These are phyloP conservation scores for Lepidurus arcticus DNA, from an alignment of 1,140 invertebrate species.

Conservation along the genomic window DNA sequence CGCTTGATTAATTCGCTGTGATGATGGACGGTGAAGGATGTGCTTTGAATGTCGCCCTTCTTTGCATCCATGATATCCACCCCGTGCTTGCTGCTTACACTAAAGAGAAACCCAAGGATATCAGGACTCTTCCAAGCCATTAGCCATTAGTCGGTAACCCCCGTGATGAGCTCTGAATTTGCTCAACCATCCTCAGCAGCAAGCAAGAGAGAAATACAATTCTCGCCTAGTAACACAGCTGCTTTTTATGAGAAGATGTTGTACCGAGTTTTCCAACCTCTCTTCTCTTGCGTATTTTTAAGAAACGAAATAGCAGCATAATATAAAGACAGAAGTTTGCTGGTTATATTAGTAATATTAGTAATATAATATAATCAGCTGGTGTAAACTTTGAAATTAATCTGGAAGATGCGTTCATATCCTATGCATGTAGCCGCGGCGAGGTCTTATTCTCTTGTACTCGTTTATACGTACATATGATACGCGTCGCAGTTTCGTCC, in stretches of 20 bases:
- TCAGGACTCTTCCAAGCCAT: slow-evolving; percentile 10
- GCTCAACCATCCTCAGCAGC: slow-evolving; percentile 13
- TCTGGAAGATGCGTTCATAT: not conserved
- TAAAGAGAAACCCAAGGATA: not conserved
- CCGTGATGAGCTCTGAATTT: slow-evolving; percentile 21
- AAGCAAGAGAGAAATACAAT: not conserved
- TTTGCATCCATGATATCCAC: slow-evolving; percentile 15
- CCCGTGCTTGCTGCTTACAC: not conserved
- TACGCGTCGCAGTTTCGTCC: not conserved
- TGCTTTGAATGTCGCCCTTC: slow-evolving; percentile 6
- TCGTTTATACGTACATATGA: not conserved
- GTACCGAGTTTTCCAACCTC: not conserved
- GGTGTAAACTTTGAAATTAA: not conserved
- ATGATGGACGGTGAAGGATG: slow-evolving; percentile 18
- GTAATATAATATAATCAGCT: not conserved
- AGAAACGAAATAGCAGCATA: not conserved
- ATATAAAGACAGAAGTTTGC: not conserved
- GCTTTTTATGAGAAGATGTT: not conserved
- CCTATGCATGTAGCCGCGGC: not conserved
- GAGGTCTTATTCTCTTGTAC: not conserved
- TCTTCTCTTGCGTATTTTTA: not conserved
- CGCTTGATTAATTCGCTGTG: slow-evolving; percentile 19
- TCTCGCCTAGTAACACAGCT: not conserved
- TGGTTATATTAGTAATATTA: not conserved
- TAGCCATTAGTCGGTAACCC: slow-evolving; percentile 21